Evolutionary conservation across 1,140 invertebrate genomes (phyloP).

Genomic region (Centruroides sculpturatus): DNA sequence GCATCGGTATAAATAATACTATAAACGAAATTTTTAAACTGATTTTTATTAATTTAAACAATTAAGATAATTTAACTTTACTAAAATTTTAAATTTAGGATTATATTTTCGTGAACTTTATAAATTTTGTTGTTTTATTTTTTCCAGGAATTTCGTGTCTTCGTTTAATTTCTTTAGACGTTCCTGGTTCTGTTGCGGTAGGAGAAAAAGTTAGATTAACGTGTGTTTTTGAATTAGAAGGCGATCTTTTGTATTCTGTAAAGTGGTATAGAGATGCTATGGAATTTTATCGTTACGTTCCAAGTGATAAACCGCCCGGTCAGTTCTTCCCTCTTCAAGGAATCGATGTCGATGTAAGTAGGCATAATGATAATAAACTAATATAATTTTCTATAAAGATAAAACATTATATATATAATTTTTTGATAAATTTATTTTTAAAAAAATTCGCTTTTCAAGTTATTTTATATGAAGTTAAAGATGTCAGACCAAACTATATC

Average conservation of each 20-base stretch:
- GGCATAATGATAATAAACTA: not conserved
- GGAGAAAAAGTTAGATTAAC: slow-evolving; percentile 48
- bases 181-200: slow-evolving; percentile 50
- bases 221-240: slow-evolving; percentile 60
- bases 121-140: too few relatives aligned
- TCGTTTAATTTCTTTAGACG: slow-evolving; percentile 44
- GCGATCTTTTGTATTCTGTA: slow-evolving; percentile 55
- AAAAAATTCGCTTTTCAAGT: too few relatives aligned
- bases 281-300: slow-evolving; percentile 62
- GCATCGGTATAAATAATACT: too few relatives aligned
- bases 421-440: not conserved
- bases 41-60: too few relatives aligned
- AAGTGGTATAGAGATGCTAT: slow-evolving; percentile 65
- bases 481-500: too few relatives aligned
- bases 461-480: too few relatives aligned
- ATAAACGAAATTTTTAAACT: too few relatives aligned
- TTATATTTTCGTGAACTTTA: too few relatives aligned
- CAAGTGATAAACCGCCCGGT: slow-evolving; percentile 50
- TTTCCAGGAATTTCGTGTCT: slow-evolving; percentile 9
- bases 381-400: not conserved
- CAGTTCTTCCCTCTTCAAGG: slow-evolving; percentile 56
- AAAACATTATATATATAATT: not conserved
- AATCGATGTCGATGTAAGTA: slow-evolving; percentile 66
- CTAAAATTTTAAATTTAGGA: too few relatives aligned
- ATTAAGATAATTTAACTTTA: too few relatives aligned